phyloP scores from a whole-genome alignment of 2,113 vertebrate genomes.

The Pedionomus torquatus region DNA sequence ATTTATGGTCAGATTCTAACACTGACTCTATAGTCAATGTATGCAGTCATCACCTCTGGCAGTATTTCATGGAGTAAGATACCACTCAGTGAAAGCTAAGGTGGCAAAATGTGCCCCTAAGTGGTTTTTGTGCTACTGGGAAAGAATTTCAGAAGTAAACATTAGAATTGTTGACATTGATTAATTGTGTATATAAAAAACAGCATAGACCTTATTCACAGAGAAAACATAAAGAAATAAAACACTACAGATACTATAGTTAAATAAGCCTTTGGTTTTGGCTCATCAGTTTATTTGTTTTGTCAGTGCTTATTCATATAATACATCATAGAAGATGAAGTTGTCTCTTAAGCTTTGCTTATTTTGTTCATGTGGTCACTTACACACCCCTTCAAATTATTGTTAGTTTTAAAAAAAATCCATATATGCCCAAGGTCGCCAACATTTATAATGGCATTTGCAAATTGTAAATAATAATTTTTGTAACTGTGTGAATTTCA shows the following conservation, averaged over 20 bases:
- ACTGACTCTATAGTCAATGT: background rate
- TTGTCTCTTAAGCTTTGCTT: background rate
- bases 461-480: background rate
- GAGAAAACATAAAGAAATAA: background rate
- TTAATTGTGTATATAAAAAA: background rate
- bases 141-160: background rate
- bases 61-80: background rate
- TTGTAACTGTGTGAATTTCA: background rate
- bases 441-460: background rate
- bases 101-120: background rate
- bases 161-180: background rate
- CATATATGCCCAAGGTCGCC: accelerated
- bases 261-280: background rate
- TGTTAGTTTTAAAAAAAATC: background rate
- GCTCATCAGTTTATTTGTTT: background rate
- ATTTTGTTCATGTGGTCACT: background rate
- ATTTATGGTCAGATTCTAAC: background rate
- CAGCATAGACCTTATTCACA: background rate
- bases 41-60: background rate
- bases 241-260: background rate
- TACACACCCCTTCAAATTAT: background rate
- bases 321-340: background rate
- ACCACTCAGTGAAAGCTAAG: background rate
- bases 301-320: background rate
- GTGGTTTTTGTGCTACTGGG: background rate